phyloP scores from a whole-genome alignment of 2,888 invertebrate species.

The Phortica okadai region DNA sequence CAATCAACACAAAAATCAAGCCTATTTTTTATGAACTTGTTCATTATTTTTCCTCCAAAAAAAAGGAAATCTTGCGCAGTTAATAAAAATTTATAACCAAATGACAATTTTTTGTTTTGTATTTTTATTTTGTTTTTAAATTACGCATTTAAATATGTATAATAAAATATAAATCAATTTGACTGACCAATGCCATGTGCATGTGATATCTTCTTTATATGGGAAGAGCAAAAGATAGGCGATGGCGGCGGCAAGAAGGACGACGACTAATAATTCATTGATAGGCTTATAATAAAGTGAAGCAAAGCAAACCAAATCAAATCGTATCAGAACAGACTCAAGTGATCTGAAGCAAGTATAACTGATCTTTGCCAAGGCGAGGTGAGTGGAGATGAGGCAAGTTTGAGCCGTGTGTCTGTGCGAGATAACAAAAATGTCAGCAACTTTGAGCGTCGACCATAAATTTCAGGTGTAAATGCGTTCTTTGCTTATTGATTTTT shows the following conservation, averaged over 20 bases:
- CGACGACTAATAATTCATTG: constrained; percentile 19
- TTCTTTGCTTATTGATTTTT: constrained; percentile 35
- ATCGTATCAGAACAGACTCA: background rate
- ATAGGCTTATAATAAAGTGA: constrained; percentile 10
- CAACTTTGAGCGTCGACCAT: constrained; percentile 62
- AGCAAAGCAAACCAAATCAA: constrained; percentile 1
- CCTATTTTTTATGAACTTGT: constrained; percentile 11
- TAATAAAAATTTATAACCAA: background rate
- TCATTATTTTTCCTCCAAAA: background rate
- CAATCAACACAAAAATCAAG: background rate
- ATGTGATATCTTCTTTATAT: constrained; percentile 19
- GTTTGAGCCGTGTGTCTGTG: background rate
- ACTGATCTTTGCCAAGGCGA: background rate
- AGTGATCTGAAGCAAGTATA: background rate
- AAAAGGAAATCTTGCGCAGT: background rate
- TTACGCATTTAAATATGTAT: constrained; percentile 10
- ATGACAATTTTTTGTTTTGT: background rate
- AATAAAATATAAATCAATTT: constrained; percentile 21
- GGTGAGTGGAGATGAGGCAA: background rate
- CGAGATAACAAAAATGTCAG: constrained; percentile 72
- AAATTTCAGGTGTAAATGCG: constrained; percentile 61
- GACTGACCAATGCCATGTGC: background rate
- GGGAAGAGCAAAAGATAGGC: background rate
- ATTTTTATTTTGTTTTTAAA: too few species aligned
- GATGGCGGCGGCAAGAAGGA: background rate